Conservation (phyloP, 2,113 vertebrate species). For the Corydoras maculifer region DNA sequence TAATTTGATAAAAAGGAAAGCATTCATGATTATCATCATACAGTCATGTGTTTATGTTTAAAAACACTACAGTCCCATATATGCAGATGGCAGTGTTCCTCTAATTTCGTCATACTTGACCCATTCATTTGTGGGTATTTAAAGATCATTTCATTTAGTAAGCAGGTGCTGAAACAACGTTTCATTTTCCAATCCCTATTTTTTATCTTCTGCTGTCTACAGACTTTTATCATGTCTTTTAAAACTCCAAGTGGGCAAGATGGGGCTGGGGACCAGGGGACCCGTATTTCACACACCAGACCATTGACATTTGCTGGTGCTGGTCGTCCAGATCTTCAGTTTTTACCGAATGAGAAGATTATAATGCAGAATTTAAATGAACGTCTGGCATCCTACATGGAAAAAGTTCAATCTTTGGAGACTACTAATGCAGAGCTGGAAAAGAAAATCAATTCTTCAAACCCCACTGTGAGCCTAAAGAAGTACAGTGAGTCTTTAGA, state of each 20-base stretch:
- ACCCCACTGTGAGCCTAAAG: slow-evolving; percentile 31
- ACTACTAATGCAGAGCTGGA: slow-evolving; percentile 57
- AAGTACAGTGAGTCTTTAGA: slow-evolving; percentile 52
- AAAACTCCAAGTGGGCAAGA: slow-evolving; percentile 56
- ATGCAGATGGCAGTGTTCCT: background rate
- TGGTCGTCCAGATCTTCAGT: slow-evolving; percentile 51
- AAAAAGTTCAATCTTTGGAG: slow-evolving; percentile 61
- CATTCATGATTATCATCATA: slow-evolving; percentile 31
- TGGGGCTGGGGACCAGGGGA: slow-evolving; percentile 54
- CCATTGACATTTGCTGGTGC: slow-evolving; percentile 4
- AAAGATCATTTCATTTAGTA: slow-evolving; percentile 15
- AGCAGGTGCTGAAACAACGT: background rate
- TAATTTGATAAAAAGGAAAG: background rate
- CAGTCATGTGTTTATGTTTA: background rate
- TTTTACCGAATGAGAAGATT: slow-evolving; percentile 56
- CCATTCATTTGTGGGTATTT: slow-evolving; percentile 7
- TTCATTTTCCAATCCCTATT: background rate
- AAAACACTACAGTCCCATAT: background rate
- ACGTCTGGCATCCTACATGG: slow-evolving; percentile 60
- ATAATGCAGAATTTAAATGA: slow-evolving; percentile 68
- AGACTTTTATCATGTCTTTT: background rate
- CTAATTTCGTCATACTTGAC: too few relatives aligned
- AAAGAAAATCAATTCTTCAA: slow-evolving; percentile 55
- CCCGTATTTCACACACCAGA: slow-evolving; percentile 47
- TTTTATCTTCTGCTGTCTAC: background rate